Conservation (phyloP, 2,888 invertebrate genomes). For the Prosapia bicincta region DNA sequence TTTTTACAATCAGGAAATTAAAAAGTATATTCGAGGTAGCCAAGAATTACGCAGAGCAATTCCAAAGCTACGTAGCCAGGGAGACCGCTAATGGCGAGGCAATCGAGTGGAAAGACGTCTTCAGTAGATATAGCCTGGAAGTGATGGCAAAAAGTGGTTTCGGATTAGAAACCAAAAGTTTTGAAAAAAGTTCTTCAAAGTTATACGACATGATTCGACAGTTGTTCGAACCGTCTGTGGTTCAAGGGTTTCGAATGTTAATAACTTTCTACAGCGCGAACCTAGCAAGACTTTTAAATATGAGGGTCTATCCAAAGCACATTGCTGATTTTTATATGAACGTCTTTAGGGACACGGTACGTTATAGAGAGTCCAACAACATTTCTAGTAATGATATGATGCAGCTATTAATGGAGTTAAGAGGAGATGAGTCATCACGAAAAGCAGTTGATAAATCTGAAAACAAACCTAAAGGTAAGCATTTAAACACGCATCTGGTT, state of each 20-base stretch:
- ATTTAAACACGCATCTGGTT: no score
- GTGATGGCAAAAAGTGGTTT: constrained; percentile 41
- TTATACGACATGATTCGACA: constrained; percentile 45
- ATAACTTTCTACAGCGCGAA: not conserved
- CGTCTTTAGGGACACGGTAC: constrained; percentile 26
- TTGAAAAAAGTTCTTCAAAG: constrained; percentile 53
- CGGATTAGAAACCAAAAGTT: constrained; percentile 55
- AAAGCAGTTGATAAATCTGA: not conserved
- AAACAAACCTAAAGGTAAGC: not conserved
- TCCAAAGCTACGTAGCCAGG: constrained; percentile 37
- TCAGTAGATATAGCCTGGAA: constrained; percentile 39
- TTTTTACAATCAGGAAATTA: constrained; percentile 52
- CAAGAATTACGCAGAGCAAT: constrained; percentile 41
- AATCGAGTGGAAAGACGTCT: constrained; percentile 39
- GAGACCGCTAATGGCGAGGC: constrained; percentile 26
- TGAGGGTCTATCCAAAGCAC: constrained; percentile 3
- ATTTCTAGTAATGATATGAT: constrained; percentile 41
- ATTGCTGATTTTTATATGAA: constrained; percentile 48
- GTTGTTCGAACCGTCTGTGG: constrained; percentile 5
- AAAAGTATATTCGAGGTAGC: constrained; percentile 48
- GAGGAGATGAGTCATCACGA: constrained; percentile 44
- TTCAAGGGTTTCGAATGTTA: not conserved
- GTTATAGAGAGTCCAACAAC: constrained; percentile 31
- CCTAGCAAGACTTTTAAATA: not conserved
- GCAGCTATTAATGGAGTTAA: constrained; percentile 53